phyloP scores from a whole-genome alignment of 2,888 invertebrate genomes.

The Priocnemis perturbator region DNA sequence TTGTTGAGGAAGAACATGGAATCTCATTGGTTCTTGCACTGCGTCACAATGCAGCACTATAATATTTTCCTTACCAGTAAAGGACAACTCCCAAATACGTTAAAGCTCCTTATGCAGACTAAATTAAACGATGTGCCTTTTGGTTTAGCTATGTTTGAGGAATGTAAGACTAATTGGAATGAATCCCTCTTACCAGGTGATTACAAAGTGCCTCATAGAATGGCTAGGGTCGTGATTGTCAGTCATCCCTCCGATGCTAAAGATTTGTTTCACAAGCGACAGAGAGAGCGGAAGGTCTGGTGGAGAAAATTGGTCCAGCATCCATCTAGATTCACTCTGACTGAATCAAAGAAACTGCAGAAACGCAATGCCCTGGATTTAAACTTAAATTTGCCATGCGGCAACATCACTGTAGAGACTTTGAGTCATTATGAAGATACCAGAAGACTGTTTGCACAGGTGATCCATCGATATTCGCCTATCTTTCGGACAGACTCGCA shows the following conservation, averaged over 20 bases:
- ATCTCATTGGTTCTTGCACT: conserved; percentile 77
- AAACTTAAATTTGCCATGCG: conserved; percentile 81
- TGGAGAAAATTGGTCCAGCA: conserved; percentile 84
- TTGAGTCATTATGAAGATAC: conserved; percentile 71
- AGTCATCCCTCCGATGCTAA: conserved; percentile 74
- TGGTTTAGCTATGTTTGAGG: conserved; percentile 62
- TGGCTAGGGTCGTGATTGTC: conserved; percentile 59
- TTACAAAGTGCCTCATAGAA: conserved; percentile 51
- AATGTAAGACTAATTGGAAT: conserved; percentile 61
- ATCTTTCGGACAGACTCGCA: neutral
- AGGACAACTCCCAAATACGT: conserved; percentile 51
- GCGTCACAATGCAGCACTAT: conserved; percentile 75
- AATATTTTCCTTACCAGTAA: conserved; percentile 73
- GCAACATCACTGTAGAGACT: conserved; percentile 80
- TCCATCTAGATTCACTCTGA: conserved; percentile 83
- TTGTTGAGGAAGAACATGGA: conserved; percentile 78
- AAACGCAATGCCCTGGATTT: conserved; percentile 79
- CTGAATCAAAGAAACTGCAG: conserved; percentile 77
- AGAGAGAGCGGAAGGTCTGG: conserved; percentile 88
- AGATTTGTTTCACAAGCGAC: conserved; percentile 85
- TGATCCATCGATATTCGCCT: no score
- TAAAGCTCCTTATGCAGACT: conserved; percentile 46
- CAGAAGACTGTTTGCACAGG: conserved; percentile 57
- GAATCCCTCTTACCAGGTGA: conserved; percentile 34
- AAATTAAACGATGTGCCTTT: conserved; percentile 57